Percentiles rank a stretch among this genome's conserved stretches.
These are phyloP conservation scores for Ariolimax columbianus DNA, from an alignment of 2,888 invertebrate genomes.

Conservation along the genomic window DNA sequence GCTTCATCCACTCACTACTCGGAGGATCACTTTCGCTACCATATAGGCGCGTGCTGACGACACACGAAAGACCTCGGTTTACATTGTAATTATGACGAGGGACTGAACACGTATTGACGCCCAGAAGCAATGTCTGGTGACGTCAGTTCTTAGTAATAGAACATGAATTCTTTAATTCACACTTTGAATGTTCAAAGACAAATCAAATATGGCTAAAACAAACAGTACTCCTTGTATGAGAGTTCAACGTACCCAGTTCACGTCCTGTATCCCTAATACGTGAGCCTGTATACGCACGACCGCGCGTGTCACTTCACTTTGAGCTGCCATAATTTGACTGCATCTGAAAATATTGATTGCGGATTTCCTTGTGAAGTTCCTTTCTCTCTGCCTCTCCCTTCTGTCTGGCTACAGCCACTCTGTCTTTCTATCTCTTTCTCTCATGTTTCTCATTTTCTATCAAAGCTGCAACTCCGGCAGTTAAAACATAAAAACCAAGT, in stretches of 20 bases:
- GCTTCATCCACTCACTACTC: too few relatives aligned
- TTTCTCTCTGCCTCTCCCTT: background rate
- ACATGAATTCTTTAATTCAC: too few relatives aligned
- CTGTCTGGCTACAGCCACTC: background rate
- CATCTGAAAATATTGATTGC: slow-evolving; percentile 32
- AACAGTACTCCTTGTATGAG: background rate
- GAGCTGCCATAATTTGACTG: slow-evolving; percentile 13
- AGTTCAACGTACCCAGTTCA: background rate
- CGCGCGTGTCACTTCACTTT: background rate
- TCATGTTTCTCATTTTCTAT: background rate
- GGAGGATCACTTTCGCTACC: too few relatives aligned
- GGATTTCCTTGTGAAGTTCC: background rate
- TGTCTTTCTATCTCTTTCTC: background rate
- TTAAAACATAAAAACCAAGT: slow-evolving; percentile 24
- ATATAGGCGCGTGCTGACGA: too few relatives aligned
- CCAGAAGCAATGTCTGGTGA: too few relatives aligned
- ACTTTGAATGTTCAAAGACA: too few relatives aligned
- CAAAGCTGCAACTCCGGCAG: background rate
- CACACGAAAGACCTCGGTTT: too few relatives aligned
- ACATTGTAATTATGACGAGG: too few relatives aligned
- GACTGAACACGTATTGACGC: too few relatives aligned
- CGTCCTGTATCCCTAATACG: background rate
- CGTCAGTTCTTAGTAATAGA: too few relatives aligned
- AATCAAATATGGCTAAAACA: background rate
- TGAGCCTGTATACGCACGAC: background rate